Evolutionary conservation across 2,113 vertebrate species (phyloP), one percentile per base, ranked within the genome.

Genomic region (Brienomyrus brachyistius): DNA sequence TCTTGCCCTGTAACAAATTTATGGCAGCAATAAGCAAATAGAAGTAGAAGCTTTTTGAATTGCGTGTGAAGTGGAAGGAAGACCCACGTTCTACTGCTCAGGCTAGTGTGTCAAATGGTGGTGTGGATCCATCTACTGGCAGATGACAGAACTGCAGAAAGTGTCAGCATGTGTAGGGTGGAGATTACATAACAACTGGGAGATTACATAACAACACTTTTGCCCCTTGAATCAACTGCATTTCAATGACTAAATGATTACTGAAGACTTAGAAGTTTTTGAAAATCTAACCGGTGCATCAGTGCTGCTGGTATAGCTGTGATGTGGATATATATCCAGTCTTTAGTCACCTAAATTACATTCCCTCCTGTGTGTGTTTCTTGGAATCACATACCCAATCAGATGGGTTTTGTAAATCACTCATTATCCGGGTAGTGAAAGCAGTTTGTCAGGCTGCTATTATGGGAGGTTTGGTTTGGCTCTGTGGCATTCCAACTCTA

Each of bases 121-220:
- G 40, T 82, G 8, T 80, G 86, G 50, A 47, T 62, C 90, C 87
- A 51, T 59, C 89, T 90, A 17, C 19, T 91, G 90, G 19, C 43
- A 23, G 27, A 19, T 17, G 5, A 19, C 10, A 47, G 89, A 87
- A 87, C 66, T 91, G 31, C 74, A 10, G 66, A 84, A 13, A 31
- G 51, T 17, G 23, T 40, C 51, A 1, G 83, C 45, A 27, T n/a
- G 83, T 86, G 48, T 86, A 31, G 45, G 48, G 74, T 43, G 74
- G 74, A 80, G 74, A 43, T 80, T 80, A 80, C 31, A 40, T 77
- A 77, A 77, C 70, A 40, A 40, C 13, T 77, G 70, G 5, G 70
- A 15, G 70, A 35, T 77, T 77, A 77, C 74, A 80, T 80, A 80
- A 80, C 40, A 43, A 80, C 74, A 43, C 74, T 43, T 80, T 80